phyloP scores from a whole-genome alignment of 2,113 vertebrate genomes.

The Pyrgilauda ruficollis region DNA sequence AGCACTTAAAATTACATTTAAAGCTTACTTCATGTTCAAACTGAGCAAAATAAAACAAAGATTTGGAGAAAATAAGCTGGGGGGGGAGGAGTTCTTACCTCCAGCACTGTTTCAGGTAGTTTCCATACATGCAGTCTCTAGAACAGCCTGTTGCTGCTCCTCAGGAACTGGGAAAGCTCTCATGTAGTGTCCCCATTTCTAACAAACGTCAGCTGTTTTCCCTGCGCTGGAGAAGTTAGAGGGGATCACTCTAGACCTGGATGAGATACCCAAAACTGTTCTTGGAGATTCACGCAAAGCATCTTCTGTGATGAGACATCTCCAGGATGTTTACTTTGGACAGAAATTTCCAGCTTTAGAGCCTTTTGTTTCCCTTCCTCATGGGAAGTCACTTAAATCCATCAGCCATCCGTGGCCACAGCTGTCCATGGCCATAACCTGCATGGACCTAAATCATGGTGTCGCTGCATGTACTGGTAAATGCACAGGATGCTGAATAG shows the following conservation, averaged over 20 bases:
- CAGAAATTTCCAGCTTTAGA: neutral
- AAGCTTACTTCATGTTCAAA: neutral
- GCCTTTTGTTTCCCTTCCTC: neutral
- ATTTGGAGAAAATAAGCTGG: neutral
- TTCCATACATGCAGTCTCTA: neutral
- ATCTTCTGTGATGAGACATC: neutral
- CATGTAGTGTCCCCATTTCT: rapidly evolving
- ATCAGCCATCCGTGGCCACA: neutral
- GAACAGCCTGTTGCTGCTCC: neutral
- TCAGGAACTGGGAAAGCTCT: neutral
- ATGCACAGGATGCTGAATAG: neutral
- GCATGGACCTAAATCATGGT: neutral
- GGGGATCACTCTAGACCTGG: neutral
- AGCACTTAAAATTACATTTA: neutral
- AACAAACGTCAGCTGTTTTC: neutral
- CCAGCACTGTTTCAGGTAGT: neutral
- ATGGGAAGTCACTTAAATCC: neutral
- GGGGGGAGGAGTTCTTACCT: neutral
- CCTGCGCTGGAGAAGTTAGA: neutral
- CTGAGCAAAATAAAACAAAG: neutral
- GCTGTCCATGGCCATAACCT: neutral
- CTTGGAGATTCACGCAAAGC: neutral
- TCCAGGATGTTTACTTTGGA: neutral
- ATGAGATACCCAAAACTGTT: neutral
- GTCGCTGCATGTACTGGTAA: neutral